Percentiles rank a stretch among this genome's conserved stretches.
These are phyloP conservation scores for Conchocele bisecta DNA, from an alignment of 2,888 invertebrate genomes.

Conservation along the genomic window DNA sequence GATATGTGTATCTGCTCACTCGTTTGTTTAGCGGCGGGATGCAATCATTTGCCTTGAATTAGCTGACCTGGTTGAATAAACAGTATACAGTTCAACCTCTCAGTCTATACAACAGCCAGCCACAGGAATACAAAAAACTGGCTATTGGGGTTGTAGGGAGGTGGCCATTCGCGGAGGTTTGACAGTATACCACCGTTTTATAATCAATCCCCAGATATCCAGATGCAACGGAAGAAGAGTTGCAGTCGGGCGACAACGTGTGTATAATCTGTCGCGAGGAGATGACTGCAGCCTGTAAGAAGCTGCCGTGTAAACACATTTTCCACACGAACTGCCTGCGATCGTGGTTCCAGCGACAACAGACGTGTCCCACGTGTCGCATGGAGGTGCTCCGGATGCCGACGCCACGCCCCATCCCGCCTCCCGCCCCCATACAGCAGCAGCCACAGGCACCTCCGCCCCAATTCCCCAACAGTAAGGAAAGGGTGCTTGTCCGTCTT, in stretches of 20 bases:
- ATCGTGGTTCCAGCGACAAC: slow-evolving; percentile 99
- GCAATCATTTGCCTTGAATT: too few species aligned
- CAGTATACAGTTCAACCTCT: too few species aligned
- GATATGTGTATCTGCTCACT: too few species aligned
- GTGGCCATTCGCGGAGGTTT: too few species aligned
- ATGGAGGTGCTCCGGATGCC: slow-evolving; percentile 89
- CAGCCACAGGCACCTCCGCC: slow-evolving; percentile 52
- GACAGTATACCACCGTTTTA: too few species aligned
- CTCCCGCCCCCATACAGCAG: slow-evolving; percentile 54
- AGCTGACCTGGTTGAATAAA: too few species aligned
- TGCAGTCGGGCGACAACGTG: slow-evolving; percentile 94
- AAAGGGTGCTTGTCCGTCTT: not conserved
- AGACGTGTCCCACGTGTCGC: slow-evolving; percentile 99
- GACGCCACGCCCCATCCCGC: slow-evolving; percentile 80
- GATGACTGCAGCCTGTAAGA: slow-evolving; percentile 91
- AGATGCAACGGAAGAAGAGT: slow-evolving; percentile 96
- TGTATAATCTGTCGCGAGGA: slow-evolving; percentile 99
- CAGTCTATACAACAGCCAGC: too few species aligned
- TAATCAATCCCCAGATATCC: slow-evolving; percentile 86
- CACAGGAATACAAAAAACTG: too few species aligned
- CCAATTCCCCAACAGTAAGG: slow-evolving; percentile 64
- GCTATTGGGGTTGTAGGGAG: too few species aligned
- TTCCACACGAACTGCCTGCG: slow-evolving; percentile 99
- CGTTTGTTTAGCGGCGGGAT: too few species aligned
- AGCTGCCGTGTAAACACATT: slow-evolving; percentile 99